These are phyloP conservation scores for Drosophila lutescens DNA, from an alignment of 2,888 invertebrate species.

Conservation along the genomic window DNA sequence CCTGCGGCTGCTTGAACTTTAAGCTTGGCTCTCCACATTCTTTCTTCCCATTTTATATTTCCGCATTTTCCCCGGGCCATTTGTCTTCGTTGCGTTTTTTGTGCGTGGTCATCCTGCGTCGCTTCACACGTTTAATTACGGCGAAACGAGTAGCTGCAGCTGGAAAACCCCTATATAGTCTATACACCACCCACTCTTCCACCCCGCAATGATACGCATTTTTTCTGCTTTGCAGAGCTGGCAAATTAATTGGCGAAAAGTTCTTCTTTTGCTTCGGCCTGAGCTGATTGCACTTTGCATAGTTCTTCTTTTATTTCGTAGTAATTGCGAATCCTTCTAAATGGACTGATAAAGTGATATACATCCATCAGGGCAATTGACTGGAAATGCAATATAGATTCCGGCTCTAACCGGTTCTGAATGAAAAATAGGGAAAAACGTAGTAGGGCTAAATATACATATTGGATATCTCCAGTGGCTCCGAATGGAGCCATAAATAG, in stretches of 20 bases:
- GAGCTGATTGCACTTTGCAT: conserved; percentile 24
- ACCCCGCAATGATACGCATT: conserved; percentile 16
- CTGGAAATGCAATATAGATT: conserved; percentile 11
- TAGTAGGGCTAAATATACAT: conserved; percentile 15
- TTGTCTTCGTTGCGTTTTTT: conserved; percentile 34
- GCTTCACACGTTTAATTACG: conserved; percentile 58
- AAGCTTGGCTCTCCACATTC: conserved; percentile 13
- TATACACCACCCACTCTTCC: neutral
- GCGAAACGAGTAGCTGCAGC: conserved; percentile 31
- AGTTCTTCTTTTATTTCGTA: neutral
- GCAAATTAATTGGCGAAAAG: conserved; percentile 33
- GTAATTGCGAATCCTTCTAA: conserved; percentile 26
- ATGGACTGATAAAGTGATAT: conserved; percentile 13
- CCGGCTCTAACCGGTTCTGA: conserved; percentile 2
- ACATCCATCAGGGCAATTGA: conserved; percentile 13
- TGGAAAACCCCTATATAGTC: conserved; percentile 12
- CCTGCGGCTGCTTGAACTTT: conserved; percentile 25
- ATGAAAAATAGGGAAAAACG: neutral
- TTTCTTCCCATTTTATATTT: neutral
- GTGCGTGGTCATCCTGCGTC: conserved; percentile 44
- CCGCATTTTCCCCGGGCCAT: conserved; percentile 17
- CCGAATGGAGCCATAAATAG: conserved; percentile 33
- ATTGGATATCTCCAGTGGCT: conserved; percentile 27
- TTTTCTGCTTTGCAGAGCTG: conserved; percentile 15
- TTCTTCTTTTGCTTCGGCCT: conserved; percentile 6